phyloP scores from a whole-genome alignment of 2,888 invertebrate genomes.

The Drosophila incognita region DNA sequence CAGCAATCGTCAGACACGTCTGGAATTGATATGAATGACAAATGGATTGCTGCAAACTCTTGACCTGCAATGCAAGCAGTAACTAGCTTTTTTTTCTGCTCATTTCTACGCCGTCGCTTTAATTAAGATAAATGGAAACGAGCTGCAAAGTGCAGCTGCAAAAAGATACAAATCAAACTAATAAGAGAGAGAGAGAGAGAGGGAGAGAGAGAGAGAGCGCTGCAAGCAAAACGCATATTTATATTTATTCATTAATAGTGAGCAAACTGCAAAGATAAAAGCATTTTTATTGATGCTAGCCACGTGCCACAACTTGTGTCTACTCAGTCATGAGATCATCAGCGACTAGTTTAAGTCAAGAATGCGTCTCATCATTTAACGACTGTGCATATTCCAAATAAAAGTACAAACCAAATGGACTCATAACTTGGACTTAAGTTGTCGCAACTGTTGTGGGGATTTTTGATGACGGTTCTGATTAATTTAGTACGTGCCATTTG shows the following conservation, averaged over 20 bases:
- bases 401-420: neutral
- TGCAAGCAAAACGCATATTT: slow-evolving; percentile 19
- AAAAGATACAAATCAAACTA: slow-evolving; percentile 3
- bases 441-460: neutral
- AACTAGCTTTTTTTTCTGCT: slow-evolving; percentile 1
- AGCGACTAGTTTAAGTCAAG: slow-evolving; percentile 5
- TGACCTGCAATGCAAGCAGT: slow-evolving; percentile 56
- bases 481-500: neutral
- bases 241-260: slow-evolving; percentile 47
- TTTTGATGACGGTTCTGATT: neutral
- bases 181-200: neutral
- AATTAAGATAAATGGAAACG: slow-evolving; percentile 48
- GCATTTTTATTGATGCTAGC: slow-evolving; percentile 21
- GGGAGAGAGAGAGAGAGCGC: no score
- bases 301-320: slow-evolving; percentile 50
- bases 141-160: slow-evolving; percentile 37
- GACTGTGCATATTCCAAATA: slow-evolving; percentile 27
- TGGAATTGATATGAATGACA: slow-evolving; percentile 59
- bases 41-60: slow-evolving; percentile 50
- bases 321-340: slow-evolving; percentile 43
- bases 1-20: slow-evolving; percentile 22
- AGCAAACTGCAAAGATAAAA: slow-evolving; percentile 13
- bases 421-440: neutral
- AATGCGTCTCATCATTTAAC: slow-evolving; percentile 12
- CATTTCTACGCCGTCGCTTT: slow-evolving; percentile 1